A percentile compares a stretch with the other conserved stretches of the same genome.
Evolutionary conservation across 2,797 vertebrate species (phyloP).

Genomic region (Thunnus albacares): DNA sequence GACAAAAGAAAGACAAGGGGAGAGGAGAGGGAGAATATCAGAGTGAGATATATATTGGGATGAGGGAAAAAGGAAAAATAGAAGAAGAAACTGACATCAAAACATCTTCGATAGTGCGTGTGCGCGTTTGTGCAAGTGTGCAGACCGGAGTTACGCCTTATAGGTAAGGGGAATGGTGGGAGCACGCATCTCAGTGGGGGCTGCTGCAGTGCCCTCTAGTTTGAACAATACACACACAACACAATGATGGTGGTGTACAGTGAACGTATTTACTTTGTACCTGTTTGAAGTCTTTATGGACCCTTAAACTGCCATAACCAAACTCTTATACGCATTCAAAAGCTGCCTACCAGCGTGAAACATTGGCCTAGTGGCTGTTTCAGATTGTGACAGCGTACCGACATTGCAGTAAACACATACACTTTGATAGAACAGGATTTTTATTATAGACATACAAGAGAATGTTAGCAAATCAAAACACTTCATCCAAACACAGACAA

Average conservation of each 20-base stretch:
- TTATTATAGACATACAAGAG: constrained; percentile 44
- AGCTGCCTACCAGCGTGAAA: constrained; percentile 7
- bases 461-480: constrained; percentile 63
- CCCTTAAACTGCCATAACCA: neutral
- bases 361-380: constrained; percentile 9
- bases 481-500: constrained; percentile 34
- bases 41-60: constrained; percentile 88
- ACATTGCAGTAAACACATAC: constrained; percentile 50
- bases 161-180: constrained; percentile 58
- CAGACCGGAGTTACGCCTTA: constrained; percentile 53
- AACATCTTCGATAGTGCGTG: constrained; percentile 24
- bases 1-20: neutral
- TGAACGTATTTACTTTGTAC: neutral
- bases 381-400: constrained; percentile 24
- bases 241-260: no score
- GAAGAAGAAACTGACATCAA: constrained; percentile 44
- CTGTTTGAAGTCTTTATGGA: constrained; percentile 6
- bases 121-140: constrained; percentile 26
- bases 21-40: constrained; percentile 52
- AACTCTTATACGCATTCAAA: constrained; percentile 4
- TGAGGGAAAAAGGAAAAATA: constrained; percentile 40
- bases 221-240: neutral
- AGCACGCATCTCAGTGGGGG: neutral
- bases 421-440: constrained; percentile 55
- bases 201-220: constrained; percentile 24